Evolutionary conservation across 2,888 invertebrate genomes (phyloP), one percentile per base, ranked within the genome.

Genomic region (Lapara coniferarum): DNA sequence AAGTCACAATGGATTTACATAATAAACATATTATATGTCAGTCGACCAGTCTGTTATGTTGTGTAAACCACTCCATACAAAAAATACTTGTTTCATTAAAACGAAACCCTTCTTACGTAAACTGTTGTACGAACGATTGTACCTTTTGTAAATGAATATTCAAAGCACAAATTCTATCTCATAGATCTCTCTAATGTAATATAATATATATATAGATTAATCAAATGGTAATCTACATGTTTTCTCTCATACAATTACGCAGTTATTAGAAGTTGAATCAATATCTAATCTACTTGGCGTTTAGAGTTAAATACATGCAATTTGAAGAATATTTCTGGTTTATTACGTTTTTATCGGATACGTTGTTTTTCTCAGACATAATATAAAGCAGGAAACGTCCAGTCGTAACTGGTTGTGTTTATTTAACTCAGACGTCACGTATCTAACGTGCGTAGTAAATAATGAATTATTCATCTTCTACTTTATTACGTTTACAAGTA

Each of bases 101-200:
- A 53, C 53, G 5, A 6, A 16, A 59, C 19, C 19, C 46, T 63
- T 49, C 19, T 49, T 46, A 13, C 10, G 6, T 2, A 37, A 12
- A 46, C 56, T 25, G 63, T 49, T 49, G 63, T 63, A 49, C 49
- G 63, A 12, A 63, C 5, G 10, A 46, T 16, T 63, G 49, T 63
- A 46, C 19, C 25, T 56, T 56, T 37, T 57, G 46, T 49, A 63
- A 49, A 63, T 63, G 63, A 19, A n/a, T 13, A 46, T 63, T 63
- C 63, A 63, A 63, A 63, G 46, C 63, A 63, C 63, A 63, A 63
- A 63, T 49, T 63, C 46, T 63, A 49, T 63, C 63, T 63, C 49
- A 63, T 63, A 63, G 63, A 63, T 63, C 63, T 63, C 59, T 59
- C 59, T n/a, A 46, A 59, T 63, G 63, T 63, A 63, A 55, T 25